These are phyloP conservation scores for Drosophila algonquin DNA, from an alignment of 2,888 invertebrate species.

Conservation along the genomic window DNA sequence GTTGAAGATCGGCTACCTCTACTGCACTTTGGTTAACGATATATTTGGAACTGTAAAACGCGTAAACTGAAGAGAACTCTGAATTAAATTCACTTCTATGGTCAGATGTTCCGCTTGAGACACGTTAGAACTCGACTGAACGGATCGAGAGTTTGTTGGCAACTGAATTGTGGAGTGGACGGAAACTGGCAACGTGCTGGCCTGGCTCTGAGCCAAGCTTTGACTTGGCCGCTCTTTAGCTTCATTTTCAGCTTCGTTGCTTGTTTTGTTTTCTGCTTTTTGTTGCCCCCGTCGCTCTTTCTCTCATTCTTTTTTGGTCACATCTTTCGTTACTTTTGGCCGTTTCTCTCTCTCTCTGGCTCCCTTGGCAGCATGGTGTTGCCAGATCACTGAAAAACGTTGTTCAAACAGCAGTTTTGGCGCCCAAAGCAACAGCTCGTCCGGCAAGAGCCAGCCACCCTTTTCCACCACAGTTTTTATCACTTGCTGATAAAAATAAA, in stretches of 20 bases:
- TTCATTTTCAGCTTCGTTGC: slow-evolving; percentile 15
- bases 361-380: slow-evolving; percentile 30
- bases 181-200: slow-evolving; percentile 41
- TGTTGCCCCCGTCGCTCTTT: background rate
- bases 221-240: slow-evolving; percentile 40
- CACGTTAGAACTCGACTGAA: slow-evolving; percentile 40
- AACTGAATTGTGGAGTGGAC: slow-evolving; percentile 52
- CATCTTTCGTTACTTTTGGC: slow-evolving; percentile 67
- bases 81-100: slow-evolving; percentile 8
- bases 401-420: slow-evolving; percentile 31
- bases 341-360: slow-evolving; percentile 34
- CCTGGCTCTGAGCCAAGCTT: slow-evolving; percentile 54
- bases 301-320: slow-evolving; percentile 64
- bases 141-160: slow-evolving; percentile 64
- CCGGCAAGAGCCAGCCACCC: background rate
- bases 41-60: slow-evolving; percentile 20
- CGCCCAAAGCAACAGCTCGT: slow-evolving; percentile 15
- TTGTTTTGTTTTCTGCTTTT: slow-evolving; percentile 13
- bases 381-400: slow-evolving; percentile 50
- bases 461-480: slow-evolving; percentile 14
- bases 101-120: slow-evolving; percentile 56
- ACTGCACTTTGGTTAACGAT: slow-evolving; percentile 43
- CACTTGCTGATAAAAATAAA: slow-evolving; percentile 44
- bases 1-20: slow-evolving; percentile 32
- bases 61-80: slow-evolving; percentile 23